phyloP scores from a whole-genome alignment of 2,113 vertebrate species.

The Asarcornis scutulata region DNA sequence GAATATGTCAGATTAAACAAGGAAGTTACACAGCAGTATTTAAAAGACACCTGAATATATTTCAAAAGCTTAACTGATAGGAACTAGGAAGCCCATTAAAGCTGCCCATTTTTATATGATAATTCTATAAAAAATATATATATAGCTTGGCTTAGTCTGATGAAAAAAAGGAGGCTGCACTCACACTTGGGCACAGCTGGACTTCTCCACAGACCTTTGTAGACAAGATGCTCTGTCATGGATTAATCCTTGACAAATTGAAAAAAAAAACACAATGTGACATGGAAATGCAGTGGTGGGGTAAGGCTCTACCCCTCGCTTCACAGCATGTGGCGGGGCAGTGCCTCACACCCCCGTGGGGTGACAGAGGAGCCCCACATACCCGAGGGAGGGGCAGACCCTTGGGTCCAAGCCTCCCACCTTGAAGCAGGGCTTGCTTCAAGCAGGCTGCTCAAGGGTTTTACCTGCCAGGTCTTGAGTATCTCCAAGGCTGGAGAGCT shows the following conservation, averaged over 20 bases:
- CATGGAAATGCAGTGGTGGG: background rate
- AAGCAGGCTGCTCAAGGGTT: background rate
- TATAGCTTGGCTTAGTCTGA: background rate
- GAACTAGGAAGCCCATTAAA: constrained; percentile 9
- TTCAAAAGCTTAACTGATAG: constrained; percentile 48
- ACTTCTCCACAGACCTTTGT: background rate
- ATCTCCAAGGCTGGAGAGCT: background rate
- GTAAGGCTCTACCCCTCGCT: background rate
- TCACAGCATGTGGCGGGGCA: rapidly evolving
- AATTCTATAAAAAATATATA: background rate
- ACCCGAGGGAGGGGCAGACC: background rate
- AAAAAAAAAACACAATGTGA: background rate
- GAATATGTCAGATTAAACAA: constrained; percentile 29
- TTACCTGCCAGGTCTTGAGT: rapidly evolving
- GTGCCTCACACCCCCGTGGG: background rate
- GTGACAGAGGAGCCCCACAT: background rate
- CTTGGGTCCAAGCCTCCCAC: no score
- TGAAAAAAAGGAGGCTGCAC: background rate
- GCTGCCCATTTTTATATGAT: constrained; percentile 8
- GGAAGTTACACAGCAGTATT: constrained; percentile 49
- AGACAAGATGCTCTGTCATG: background rate
- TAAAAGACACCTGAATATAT: constrained; percentile 52
- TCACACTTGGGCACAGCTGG: rapidly evolving
- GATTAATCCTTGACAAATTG: background rate
- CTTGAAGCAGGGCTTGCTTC: background rate